Evolutionary conservation across 2,113 vertebrate genomes (phyloP).

Genomic region (Tyrannus savana): DNA sequence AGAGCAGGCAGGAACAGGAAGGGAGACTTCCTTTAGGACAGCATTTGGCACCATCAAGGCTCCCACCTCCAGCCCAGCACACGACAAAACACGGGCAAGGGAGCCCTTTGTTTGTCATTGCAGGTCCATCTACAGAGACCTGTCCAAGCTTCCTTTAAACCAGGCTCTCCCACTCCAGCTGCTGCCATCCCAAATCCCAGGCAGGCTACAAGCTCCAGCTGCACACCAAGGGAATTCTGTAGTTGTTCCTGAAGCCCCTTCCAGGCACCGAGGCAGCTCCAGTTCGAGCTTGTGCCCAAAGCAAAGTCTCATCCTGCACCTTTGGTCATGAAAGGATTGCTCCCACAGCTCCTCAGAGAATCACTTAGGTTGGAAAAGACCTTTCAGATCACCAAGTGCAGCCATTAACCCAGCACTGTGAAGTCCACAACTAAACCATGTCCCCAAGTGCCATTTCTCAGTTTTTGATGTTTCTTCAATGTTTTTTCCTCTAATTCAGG

Average conservation of each 20-base stretch:
- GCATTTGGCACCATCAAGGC: not conserved
- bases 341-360: not conserved
- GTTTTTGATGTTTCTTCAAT: not conserved
- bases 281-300: accelerated
- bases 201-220: not conserved
- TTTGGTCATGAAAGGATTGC: not conserved
- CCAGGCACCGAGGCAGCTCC: not conserved
- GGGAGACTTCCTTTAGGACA: not conserved
- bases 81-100: not conserved
- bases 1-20: not conserved
- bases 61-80: not conserved
- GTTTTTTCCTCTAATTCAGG: not conserved
- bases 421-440: not conserved
- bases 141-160: not conserved
- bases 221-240: not conserved
- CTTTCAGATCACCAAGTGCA: not conserved
- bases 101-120: accelerated
- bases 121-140: not conserved
- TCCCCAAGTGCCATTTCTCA: not conserved
- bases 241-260: not conserved
- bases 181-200: not conserved
- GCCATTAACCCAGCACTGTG: not conserved
- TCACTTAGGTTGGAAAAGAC: not conserved
- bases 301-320: not conserved
- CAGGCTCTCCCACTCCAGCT: not conserved